Percentiles rank a stretch among this genome's conserved stretches.
phyloP scores from a whole-genome alignment of 2,888 invertebrate genomes.

The Aphidoletes aphidimyza region DNA sequence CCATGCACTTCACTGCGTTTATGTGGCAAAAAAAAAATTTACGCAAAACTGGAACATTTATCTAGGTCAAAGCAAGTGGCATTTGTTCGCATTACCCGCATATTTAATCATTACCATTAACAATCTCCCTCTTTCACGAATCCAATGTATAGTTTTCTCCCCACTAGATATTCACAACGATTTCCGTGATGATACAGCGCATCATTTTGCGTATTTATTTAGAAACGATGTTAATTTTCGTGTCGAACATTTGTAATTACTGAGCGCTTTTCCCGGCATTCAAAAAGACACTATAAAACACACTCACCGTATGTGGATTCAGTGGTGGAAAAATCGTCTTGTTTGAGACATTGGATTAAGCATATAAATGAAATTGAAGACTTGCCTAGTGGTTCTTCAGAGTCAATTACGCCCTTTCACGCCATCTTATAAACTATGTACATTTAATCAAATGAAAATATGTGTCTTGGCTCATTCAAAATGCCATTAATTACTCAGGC shows the following conservation, averaged over 20 bases:
- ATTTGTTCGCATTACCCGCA: neutral
- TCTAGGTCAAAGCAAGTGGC: neutral
- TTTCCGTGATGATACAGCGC: neutral
- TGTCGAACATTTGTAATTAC: slow-evolving; percentile 43
- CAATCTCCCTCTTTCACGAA: too few species aligned
- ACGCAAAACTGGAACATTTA: slow-evolving; percentile 1
- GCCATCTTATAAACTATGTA: slow-evolving; percentile 42
- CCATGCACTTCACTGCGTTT: too few species aligned
- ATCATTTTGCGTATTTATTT: neutral
- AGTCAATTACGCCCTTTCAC: slow-evolving; percentile 38
- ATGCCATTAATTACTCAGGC: slow-evolving; percentile 47
- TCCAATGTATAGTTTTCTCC: neutral
- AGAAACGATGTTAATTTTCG: slow-evolving; percentile 14
- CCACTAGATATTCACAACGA: neutral
- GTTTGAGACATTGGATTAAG: slow-evolving; percentile 15
- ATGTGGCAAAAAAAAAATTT: too few species aligned
- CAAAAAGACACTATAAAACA: too few species aligned
- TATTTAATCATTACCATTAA: slow-evolving; percentile 30
- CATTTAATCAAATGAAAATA: slow-evolving; percentile 52
- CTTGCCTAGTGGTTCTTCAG: slow-evolving; percentile 1
- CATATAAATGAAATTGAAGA: slow-evolving; percentile 12
- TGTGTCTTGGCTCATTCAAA: slow-evolving; percentile 38
- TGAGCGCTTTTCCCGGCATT: neutral
- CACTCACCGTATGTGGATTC: neutral
- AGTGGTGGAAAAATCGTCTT: neutral